Evolutionary conservation across 2,888 invertebrate genomes (phyloP), one percentile per base, ranked within the genome.

Genomic region (Gerris lacustris): DNA sequence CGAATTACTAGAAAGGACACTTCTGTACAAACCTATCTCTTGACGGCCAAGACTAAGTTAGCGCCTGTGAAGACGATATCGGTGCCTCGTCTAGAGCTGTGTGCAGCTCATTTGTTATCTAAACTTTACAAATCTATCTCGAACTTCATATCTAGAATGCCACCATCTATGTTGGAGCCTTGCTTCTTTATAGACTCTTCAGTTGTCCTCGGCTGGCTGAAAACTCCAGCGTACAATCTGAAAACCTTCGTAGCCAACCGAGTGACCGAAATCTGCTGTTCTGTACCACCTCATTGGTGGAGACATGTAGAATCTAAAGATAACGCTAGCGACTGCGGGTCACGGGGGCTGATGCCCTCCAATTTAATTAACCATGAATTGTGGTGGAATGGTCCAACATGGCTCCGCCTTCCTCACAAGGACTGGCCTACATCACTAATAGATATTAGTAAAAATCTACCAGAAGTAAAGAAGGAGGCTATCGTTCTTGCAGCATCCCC

Each of bases 41-140:
- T 55, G 2, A 55, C 9, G 55, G 55, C 55, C 15, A 55, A 55
- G 5, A 55, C 55, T 9, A 55, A 55, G 5, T 15, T 55, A 55
- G 55, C 55, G 9, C 55, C 55, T 11, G 15, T 55, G 15, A 55
- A 55, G 5, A 55, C 55, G 5, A 45, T 64, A 6, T 47, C 69
- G 9, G 45, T 69, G 5, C 69, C 69, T 1, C 31, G 69, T 5
- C 17, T 69, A 15, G 69, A 69, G 5, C 7, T 69, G 4, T 44
- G 64, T 44, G 69, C 44, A 1, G 45, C 47, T 7, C 44, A 31
- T 15, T 45, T 69, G 5, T 18, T 69, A 44, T 44, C 64, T 4
- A 18, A 44, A 44, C 44, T 69, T 17, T 18, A 44, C 44, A 6
- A 18, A 17, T 69, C 69, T 1, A 64, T 69, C 17, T 9, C 18